Evolutionary conservation across 2,113 vertebrate species (phyloP).

Genomic region (Pygoscelis antarcticus): DNA sequence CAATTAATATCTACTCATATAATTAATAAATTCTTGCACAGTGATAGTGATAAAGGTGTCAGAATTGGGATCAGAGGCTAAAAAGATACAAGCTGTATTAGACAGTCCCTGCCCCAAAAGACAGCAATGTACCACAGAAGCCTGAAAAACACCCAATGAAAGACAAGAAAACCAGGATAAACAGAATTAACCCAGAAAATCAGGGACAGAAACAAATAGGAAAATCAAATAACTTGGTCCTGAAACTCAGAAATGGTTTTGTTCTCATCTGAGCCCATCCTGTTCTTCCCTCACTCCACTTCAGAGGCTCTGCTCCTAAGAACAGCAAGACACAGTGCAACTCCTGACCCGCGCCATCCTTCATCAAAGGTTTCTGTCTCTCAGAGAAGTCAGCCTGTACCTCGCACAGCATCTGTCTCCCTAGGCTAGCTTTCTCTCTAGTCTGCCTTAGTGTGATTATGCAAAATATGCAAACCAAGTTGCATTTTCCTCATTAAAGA

Average conservation of each 20-base stretch:
- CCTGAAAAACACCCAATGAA: not conserved
- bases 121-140: not conserved
- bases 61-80: not conserved
- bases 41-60: not conserved
- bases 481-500: not conserved
- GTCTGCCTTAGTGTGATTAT: no score
- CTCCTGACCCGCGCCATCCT: rapidly evolving
- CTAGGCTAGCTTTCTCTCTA: not conserved
- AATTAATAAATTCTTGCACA: no score
- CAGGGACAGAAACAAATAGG: not conserved
- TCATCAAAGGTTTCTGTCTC: no score
- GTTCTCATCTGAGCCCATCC: not conserved
- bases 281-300: not conserved
- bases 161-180: not conserved
- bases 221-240: not conserved
- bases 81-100: not conserved
- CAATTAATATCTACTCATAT: not conserved
- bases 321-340: no score
- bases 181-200: not conserved
- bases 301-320: not conserved
- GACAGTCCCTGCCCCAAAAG: not conserved
- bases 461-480: not conserved
- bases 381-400: no score
- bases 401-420: rapidly evolving
- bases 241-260: not conserved